A percentile compares a stretch with the other conserved stretches of the same genome.
phyloP scores from a whole-genome alignment of 2,113 vertebrate species.

The Danionella cerebrum region DNA sequence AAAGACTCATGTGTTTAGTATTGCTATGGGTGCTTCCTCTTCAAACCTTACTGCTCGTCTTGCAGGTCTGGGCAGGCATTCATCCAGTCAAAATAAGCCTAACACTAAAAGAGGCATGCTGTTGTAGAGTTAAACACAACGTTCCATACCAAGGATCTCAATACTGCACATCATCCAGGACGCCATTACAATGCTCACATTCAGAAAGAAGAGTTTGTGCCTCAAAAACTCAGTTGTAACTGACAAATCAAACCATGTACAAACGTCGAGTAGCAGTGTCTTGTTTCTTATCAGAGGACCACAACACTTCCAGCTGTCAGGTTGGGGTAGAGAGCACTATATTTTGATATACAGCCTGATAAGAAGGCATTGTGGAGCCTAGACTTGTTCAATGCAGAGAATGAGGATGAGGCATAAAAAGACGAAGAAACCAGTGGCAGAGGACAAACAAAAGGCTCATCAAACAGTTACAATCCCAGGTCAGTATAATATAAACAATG shows the following conservation, averaged over 20 bases:
- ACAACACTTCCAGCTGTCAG: constrained; percentile 24
- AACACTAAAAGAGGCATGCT: constrained; percentile 17
- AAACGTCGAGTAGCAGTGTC: constrained; percentile 4
- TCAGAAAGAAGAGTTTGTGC: neutral
- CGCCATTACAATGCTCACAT: neutral
- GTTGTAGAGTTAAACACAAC: constrained; percentile 22
- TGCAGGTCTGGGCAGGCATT: constrained; percentile 33
- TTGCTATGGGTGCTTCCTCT: constrained; percentile 23
- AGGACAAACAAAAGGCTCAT: neutral
- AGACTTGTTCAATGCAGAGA: constrained; percentile 15
- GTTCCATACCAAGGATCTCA: constrained; percentile 30
- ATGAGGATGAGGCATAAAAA: constrained; percentile 18
- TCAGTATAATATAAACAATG: too few relatives aligned
- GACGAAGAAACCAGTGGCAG: neutral
- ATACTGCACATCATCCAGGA: neutral
- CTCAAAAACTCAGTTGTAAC: neutral
- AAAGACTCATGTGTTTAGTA: constrained; percentile 34
- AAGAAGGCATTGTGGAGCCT: constrained; percentile 14
- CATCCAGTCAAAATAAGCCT: constrained; percentile 32
- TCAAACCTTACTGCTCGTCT: constrained; percentile 21
- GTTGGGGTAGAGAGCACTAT: constrained; percentile 22
- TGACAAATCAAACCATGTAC: neutral
- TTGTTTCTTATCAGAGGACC: constrained; percentile 7
- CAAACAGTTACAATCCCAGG: neutral
- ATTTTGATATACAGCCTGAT: constrained; percentile 16